Conservation (phyloP, 2,113 vertebrate genomes). For the Oreochromis tanganicae region DNA sequence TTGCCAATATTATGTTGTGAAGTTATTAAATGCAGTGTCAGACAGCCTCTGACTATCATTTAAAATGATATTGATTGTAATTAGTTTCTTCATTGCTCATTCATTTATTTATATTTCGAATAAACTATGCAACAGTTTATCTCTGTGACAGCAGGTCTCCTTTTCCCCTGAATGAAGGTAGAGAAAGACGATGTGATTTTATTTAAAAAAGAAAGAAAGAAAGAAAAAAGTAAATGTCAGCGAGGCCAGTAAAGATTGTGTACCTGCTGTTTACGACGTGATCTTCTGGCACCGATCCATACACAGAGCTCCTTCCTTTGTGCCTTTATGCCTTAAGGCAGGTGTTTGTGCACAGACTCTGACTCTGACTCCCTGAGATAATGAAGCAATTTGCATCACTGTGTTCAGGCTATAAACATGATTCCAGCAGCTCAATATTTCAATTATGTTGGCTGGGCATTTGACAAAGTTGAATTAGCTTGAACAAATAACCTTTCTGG, state of each 20-base stretch:
- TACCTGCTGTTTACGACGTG: background rate
- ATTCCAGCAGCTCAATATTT: background rate
- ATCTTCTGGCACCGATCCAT: background rate
- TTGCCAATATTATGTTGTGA: background rate
- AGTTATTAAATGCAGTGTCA: background rate
- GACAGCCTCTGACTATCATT: background rate
- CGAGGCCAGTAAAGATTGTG: background rate
- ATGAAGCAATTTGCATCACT: background rate
- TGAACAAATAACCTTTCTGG: background rate
- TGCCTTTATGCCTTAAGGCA: background rate
- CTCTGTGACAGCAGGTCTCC: background rate
- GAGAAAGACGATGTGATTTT: background rate
- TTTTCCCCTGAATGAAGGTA: background rate
- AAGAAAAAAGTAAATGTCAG: background rate
- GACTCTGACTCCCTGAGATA: background rate
- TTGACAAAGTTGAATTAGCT: background rate
- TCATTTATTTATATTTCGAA: background rate
- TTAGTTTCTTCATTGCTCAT: background rate
- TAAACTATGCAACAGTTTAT: background rate
- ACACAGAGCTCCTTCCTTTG: background rate
- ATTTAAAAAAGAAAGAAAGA: background rate
- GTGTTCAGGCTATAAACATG: background rate
- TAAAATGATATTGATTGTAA: background rate
- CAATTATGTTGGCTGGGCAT: background rate
- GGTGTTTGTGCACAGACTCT: background rate